Base-by-base conservation (phyloP, 2,888 invertebrate species). In the Strigamia crassipes region DNA sequence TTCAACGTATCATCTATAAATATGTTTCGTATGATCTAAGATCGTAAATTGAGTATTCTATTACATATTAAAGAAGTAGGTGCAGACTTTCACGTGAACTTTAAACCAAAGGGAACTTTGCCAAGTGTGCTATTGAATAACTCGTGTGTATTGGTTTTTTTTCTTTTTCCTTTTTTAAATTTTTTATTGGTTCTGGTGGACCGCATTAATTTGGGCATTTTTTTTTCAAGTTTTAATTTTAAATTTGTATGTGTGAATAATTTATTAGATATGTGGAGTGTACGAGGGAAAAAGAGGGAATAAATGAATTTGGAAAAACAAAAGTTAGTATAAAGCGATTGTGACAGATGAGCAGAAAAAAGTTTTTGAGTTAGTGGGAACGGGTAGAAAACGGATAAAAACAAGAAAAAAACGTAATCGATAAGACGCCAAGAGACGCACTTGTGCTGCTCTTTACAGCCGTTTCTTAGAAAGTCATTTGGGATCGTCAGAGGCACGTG, bases 401-500 rank as follows among this genome's bases (percentile, higher is more conserved):
- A 41, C n/a, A 41, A 78, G 41, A 41, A 78, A 78, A 41, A 31
- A 78, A 78, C 15, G 23, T n/a, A 41, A 78, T 38, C 34, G 78
- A 78, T 34, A 34, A 34, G 78, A 78, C 78, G 78, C 34, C 78
- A 41, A 78, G 78, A 78, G 78, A 78, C 41, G 78, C 78, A 78
- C 78, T 78, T 78, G 18, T 66, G 38, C 78, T 31, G 23, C 41
- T 78, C 78, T 78, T 78, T 78, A 78, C 31, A 41, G 78, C 41
- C 41, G 31, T 78, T 78, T 78, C 78, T 41, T 41, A 78, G 78
- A 78, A 78, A 78, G 78, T 78, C 78, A 41, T 78, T 78, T 78
- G 38, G 41, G 78, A 38, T 78, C 78, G 78, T 78, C 78, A 78
- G 78, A 34, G 78, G 31, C 78, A 78, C 78, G 78, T 78, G 78